Percentiles rank a stretch among this genome's conserved stretches.
These are phyloP conservation scores for Megatriorchis doriae DNA, from an alignment of 2,113 vertebrate species.

Conservation along the genomic window DNA sequence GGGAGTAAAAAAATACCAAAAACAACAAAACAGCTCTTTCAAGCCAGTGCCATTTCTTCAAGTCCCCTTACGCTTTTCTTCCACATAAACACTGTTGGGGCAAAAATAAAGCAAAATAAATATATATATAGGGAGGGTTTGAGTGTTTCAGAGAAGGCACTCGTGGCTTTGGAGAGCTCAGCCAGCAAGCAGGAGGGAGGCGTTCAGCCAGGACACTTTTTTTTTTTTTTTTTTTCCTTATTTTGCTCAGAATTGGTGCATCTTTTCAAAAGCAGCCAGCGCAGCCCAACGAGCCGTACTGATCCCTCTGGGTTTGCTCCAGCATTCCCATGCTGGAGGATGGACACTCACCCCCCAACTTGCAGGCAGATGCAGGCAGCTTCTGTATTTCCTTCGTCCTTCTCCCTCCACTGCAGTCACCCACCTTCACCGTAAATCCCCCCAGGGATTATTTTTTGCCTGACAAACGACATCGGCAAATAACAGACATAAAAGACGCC, in stretches of 20 bases:
- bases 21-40: background rate
- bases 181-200: background rate
- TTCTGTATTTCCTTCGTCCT: background rate
- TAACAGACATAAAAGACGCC: background rate
- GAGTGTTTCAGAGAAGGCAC: background rate
- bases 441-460: background rate
- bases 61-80: background rate
- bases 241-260: background rate
- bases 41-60: background rate
- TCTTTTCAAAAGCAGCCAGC: background rate
- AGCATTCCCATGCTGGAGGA: background rate
- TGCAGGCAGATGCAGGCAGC: background rate
- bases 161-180: background rate
- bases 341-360: background rate
- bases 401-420: background rate
- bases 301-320: background rate
- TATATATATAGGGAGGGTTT: background rate
- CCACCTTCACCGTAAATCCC: background rate
- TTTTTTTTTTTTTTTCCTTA: too few relatives aligned
- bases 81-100: background rate
- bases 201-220: background rate
- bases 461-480: background rate
- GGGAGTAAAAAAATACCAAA: rapidly evolving
- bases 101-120: background rate
- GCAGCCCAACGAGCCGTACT: background rate